Base-by-base conservation (phyloP, 2,888 invertebrate species). In the Tuberolachnus salignus region DNA sequence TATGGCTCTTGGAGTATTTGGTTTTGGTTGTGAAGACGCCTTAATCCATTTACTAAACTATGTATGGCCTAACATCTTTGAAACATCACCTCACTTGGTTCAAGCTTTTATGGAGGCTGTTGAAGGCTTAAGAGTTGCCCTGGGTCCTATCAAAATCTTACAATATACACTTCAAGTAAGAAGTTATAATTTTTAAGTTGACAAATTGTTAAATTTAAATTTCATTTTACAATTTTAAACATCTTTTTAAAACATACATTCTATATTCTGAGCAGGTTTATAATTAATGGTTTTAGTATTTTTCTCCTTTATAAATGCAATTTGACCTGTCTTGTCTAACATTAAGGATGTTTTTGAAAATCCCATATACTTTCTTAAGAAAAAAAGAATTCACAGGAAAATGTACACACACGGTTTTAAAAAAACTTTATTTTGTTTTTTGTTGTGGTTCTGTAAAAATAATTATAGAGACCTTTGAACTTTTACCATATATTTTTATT, bases 21-120 rank as follows among this genome's bases (percentile, higher is more conserved):
- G 98, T 3, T 98, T 98, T 86, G 98, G 98, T 1, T 99, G 98
- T 86, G 98, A 99, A 86, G 99, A 99, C 86, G 98, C 99, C 0
- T 88, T 99, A 8, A 91, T 95, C 59, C 99, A 99, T 88, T 88
- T 99, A 64, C 87, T 99, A 81, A 99, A 99, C 87, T 96, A 98
- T 85, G 98, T 99, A 34, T 99, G 99, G 99, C 99, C 99, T 14
- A 99, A 99, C 86, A 97, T 99, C 83, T 98, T 99, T 85, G 99
- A 99, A 88, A 98, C 98, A 0, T 98, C 98, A 16, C 99, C 99
- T 19, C 99, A 99, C 90, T 91, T 99, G 82, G 98, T 99, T 34
- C 99, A 99, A 87, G 98, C 99, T 0, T 99, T 99, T 86, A 98
- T 99, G 95, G 98, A 98, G 84, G 94, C 98, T 6, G 94, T 98